These are phyloP conservation scores for Synaphobranchus kaupii DNA, from an alignment of 2,797 vertebrate genomes.

Conservation along the genomic window DNA sequence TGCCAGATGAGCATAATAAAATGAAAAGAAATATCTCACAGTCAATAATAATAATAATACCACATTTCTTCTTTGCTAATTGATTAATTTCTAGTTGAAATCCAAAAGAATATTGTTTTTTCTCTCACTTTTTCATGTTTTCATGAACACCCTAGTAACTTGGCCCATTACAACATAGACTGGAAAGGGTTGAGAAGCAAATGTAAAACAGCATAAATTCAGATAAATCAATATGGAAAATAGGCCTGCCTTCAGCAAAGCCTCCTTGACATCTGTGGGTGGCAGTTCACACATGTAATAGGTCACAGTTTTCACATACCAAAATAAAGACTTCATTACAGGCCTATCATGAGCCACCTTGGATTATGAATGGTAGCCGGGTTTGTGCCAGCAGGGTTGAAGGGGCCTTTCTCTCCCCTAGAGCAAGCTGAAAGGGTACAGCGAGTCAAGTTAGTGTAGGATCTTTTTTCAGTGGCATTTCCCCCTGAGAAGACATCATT, in stretches of 20 bases:
- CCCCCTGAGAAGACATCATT: neutral
- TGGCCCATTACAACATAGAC: neutral
- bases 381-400: neutral
- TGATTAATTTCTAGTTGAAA: neutral
- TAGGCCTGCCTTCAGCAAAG: neutral
- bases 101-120: neutral
- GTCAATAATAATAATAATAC: neutral
- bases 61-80: neutral
- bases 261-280: neutral
- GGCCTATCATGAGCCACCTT: conserved; percentile 1
- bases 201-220: neutral
- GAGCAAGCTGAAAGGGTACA: neutral
- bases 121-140: neutral
- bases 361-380: conserved; percentile 9
- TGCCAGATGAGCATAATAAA: neutral
- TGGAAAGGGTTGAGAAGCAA: neutral
- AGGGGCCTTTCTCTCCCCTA: neutral
- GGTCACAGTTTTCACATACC: neutral
- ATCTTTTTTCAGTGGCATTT: neutral
- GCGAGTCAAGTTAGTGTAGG: neutral
- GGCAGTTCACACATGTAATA: neutral
- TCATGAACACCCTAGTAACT: neutral
- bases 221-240: conserved; percentile 4
- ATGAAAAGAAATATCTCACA: neutral
- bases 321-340: neutral